These are phyloP conservation scores for Dasypus novemcinctus DNA, from an alignment of 2,113 vertebrate species.

Conservation along the genomic window DNA sequence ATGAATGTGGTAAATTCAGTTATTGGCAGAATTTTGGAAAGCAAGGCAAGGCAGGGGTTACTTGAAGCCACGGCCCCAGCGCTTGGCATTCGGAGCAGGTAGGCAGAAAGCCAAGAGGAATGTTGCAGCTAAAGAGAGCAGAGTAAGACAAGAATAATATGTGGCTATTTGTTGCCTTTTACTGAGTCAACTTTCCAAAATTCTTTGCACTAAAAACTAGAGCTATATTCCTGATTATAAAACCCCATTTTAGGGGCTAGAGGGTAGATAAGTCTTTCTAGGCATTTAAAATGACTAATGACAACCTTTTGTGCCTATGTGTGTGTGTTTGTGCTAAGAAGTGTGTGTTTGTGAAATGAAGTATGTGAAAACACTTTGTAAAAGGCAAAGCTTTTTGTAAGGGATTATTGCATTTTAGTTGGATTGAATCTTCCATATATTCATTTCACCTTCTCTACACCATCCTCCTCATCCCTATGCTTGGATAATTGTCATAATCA, in stretches of 20 bases:
- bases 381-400: neutral
- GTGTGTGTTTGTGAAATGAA: neutral
- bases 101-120: neutral
- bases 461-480: neutral
- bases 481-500: conserved; percentile 43
- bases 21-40: neutral
- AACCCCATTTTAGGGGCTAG: neutral
- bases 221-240: neutral
- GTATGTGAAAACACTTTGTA: neutral
- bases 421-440: neutral
- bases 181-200: neutral
- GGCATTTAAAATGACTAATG: neutral
- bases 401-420: conserved; percentile 11
- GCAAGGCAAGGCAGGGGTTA: neutral
- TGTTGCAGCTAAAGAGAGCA: neutral
- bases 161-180: neutral
- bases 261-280: neutral
- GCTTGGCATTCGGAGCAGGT: neutral
- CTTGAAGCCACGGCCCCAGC: neutral
- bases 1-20: neutral
- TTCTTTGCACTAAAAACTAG: neutral
- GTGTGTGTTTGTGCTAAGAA: neutral
- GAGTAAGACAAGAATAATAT: neutral
- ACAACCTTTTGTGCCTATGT: neutral
- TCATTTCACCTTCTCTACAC: neutral